Conservation (phyloP, 2,113 vertebrate species). For the Stercorarius parasiticus region DNA sequence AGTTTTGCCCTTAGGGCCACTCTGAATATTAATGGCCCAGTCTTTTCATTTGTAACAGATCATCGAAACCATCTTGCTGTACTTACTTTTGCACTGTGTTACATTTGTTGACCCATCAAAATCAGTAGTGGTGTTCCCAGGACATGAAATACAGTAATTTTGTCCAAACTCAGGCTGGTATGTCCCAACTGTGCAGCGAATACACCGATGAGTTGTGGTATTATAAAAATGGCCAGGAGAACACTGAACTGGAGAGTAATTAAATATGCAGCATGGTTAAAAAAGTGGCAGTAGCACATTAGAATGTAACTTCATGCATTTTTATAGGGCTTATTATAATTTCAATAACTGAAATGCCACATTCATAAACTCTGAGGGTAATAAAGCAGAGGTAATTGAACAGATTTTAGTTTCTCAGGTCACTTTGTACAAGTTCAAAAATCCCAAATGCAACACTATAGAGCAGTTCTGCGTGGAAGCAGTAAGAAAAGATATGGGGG, state of each 20-base stretch:
- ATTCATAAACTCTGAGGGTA: background rate
- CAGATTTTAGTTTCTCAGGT: background rate
- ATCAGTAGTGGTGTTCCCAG: conserved; percentile 95
- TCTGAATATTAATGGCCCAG: background rate
- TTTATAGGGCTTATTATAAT: background rate
- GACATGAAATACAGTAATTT: conserved; percentile 90
- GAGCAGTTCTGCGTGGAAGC: background rate
- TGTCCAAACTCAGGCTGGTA: conserved; percentile 95
- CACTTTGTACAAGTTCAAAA: background rate
- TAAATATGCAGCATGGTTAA: background rate
- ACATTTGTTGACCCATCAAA: conserved; percentile 96
- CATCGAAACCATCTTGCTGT: background rate
- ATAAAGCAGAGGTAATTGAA: background rate
- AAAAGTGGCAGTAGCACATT: background rate
- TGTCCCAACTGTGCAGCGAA: conserved; percentile 87
- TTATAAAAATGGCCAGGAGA: conserved; percentile 98
- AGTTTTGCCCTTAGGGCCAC: background rate
- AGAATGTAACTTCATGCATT: background rate
- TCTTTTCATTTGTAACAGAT: background rate
- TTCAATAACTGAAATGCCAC: background rate
- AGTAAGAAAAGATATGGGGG: background rate
- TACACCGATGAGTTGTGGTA: conserved; percentile 92
- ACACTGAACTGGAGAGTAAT: conserved; percentile 85
- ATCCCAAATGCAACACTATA: background rate
- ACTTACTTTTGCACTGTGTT: conserved; percentile 96